A percentile compares a stretch with the other conserved stretches of the same genome.
Conservation (phyloP, 2,888 invertebrate species). For the Drosophila percnosoma region DNA sequence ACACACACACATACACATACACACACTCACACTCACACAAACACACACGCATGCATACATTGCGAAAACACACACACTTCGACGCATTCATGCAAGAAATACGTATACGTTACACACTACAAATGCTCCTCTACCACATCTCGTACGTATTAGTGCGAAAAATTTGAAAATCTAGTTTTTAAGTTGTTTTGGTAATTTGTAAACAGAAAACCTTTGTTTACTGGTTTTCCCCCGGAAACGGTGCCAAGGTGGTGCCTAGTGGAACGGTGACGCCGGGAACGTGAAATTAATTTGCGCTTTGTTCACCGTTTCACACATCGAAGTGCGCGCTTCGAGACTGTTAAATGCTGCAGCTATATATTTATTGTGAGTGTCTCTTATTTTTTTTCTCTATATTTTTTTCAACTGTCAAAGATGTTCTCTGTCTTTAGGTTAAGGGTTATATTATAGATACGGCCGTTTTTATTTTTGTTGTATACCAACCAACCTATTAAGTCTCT, state of each 20-base stretch:
- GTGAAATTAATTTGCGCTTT: conserved; percentile 43
- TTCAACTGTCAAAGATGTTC: conserved; percentile 19
- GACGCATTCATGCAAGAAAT: conserved; percentile 63
- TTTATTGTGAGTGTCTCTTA: conserved; percentile 31
- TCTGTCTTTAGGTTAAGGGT: conserved; percentile 49
- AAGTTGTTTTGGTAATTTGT: conserved; percentile 70
- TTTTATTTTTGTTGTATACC: conserved; percentile 34
- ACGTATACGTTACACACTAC: conserved; percentile 45
- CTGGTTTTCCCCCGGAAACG: conserved; percentile 39
- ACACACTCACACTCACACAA: conserved; percentile 22
- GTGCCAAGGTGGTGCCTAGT: conserved; percentile 77
- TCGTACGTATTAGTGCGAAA: conserved; percentile 44
- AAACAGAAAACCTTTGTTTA: conserved; percentile 60
- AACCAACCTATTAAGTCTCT: conserved; percentile 49
- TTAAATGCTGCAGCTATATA: conserved; percentile 73
- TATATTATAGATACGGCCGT: conserved; percentile 34
- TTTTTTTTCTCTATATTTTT: conserved; percentile 14
- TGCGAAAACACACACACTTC: conserved; percentile 44
- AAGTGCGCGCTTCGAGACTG: conserved; percentile 60
- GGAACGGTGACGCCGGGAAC: conserved; percentile 34
- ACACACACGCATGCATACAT: conserved; percentile 16
- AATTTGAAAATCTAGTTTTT: conserved; percentile 64
- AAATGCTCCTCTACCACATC: conserved; percentile 18
- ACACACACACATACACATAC: conserved; percentile 13
- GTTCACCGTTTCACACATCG: conserved; percentile 61